Evolutionary conservation across 1,140 invertebrate species (phyloP), one percentile per base, ranked within the genome.

Genomic region (Drosophila grimshawi): DNA sequence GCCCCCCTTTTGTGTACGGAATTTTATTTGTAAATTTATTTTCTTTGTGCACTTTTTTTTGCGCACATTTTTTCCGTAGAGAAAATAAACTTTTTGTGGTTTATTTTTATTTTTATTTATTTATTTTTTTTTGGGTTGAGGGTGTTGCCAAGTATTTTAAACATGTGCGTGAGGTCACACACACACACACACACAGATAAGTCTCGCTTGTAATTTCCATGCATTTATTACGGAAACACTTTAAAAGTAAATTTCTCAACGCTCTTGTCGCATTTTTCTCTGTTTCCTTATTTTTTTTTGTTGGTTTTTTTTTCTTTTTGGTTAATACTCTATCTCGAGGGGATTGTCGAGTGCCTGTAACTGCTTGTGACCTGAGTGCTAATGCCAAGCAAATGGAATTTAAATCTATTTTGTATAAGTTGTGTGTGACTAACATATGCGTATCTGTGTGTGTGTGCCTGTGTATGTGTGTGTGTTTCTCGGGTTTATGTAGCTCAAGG

Each of bases 1-100:
- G 68, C 56, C 59, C 46, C 48, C 35, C 59, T 35, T 72, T 48
- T 48, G 35, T 61, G 48, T 76, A 56, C 10, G 62, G 77, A 81
- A 81, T 81, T 80, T 85, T 80, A 69, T 77, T 83, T 85, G 78
- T 78, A 78, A 86, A 81, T 86, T 78, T 78, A 81, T 86, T 78
- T 85, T 73, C 52, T 68, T 77, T 76, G 61, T 75, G 66, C 59
- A 19, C 30, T 60, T 61, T 64, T 61, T 49, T 65, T 71, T 79
- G 37, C 19, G 19, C 53, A 8, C 27, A 61, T 46, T 51, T 55
- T 67, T 69, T 76, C 43, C 37, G n/a, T 29, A 65, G 33, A 62
- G 41, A 71, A 76, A 81, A 80, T 76, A 66, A 76, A 80, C 55
- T 69, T 66, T 43, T 51, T 67, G 35, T 60, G 70, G 70, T 67